Percentiles rank a stretch among this genome's conserved stretches.
These are phyloP conservation scores for Pteropus alecto DNA, from an alignment of 2,113 vertebrate genomes.

Conservation along the genomic window DNA sequence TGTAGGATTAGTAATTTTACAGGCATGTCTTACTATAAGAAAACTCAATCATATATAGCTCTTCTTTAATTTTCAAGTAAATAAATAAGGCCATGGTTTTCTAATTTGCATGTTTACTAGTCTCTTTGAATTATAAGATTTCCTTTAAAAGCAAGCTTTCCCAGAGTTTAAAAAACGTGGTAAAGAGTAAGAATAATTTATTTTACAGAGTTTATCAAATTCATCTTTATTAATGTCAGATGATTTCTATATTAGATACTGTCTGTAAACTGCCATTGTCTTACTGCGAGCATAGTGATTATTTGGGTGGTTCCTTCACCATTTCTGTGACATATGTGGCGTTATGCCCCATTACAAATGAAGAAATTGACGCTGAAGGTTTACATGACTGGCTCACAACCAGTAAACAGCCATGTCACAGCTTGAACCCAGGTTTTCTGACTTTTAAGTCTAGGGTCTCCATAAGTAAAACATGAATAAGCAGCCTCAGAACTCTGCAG, in stretches of 20 bases:
- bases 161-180: background rate
- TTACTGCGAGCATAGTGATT: rapidly evolving
- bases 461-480: rapidly evolving
- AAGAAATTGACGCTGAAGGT: rapidly evolving
- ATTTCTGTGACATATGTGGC: rapidly evolving
- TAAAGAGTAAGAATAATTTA: background rate
- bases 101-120: background rate
- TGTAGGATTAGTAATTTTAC: background rate
- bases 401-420: background rate
- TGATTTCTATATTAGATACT: rapidly evolving
- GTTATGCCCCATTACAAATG: rapidly evolving
- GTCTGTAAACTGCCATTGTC: rapidly evolving
- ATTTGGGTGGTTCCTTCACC: rapidly evolving
- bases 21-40: background rate
- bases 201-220: background rate
- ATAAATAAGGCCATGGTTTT: background rate
- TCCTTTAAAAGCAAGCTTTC: background rate
- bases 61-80: background rate
- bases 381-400: background rate
- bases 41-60: background rate
- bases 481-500: background rate
- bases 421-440: background rate
- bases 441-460: background rate
- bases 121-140: background rate
- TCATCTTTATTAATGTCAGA: background rate